Evolutionary conservation across 1,140 invertebrate species (phyloP).

Genomic region (Camponotus floridanus): DNA sequence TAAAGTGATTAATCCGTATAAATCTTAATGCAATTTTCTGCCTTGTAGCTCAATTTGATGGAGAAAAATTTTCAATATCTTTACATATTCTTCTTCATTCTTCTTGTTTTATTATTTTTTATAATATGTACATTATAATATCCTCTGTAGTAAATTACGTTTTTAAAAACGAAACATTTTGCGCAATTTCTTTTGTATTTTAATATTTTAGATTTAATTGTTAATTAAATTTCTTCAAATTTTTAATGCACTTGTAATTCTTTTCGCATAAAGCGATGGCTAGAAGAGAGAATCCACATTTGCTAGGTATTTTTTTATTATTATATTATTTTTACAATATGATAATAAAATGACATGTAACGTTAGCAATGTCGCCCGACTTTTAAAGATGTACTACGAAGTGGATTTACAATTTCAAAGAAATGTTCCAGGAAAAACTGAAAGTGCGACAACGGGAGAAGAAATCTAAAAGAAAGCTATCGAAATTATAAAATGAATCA

Average conservation of each 20-base stretch:
- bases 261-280: background rate
- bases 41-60: background rate
- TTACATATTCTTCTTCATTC: no score
- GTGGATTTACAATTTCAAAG: background rate
- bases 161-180: background rate
- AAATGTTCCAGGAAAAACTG: background rate
- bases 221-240: conserved; percentile 11
- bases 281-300: background rate
- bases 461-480: background rate
- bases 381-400: background rate
- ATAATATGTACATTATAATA: background rate
- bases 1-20: conserved; percentile 1
- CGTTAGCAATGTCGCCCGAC: background rate
- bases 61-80: background rate
- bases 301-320: background rate
- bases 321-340: background rate
- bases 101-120: no score
- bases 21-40: background rate
- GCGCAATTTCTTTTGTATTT: background rate
- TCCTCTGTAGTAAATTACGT: background rate
- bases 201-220: background rate
- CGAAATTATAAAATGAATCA: conserved; percentile 5
- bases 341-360: background rate
- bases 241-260: background rate
- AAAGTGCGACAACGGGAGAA: background rate